Evolutionary conservation across 2,113 vertebrate genomes (phyloP).

Genomic region (Felis chaus): DNA sequence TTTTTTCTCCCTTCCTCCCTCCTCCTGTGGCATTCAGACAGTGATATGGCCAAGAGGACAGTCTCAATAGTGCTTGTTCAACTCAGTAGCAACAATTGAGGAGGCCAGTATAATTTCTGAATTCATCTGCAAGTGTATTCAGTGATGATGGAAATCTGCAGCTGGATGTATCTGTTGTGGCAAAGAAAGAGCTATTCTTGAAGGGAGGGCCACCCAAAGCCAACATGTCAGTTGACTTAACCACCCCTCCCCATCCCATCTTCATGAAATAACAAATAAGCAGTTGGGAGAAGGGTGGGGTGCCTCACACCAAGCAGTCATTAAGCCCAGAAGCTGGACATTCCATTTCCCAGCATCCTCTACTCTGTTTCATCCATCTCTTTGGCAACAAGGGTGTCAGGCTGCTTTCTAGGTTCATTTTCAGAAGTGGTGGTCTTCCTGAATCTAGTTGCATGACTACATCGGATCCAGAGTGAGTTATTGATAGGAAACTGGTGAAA

Average conservation of each 20-base stretch:
- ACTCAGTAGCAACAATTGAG: conserved; percentile 53
- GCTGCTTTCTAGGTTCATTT: conserved; percentile 49
- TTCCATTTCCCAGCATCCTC: conserved; percentile 41
- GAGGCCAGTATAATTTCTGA: conserved; percentile 71
- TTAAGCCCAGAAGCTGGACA: conserved; percentile 36
- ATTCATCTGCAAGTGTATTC: conserved; percentile 65
- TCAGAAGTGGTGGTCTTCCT: not conserved
- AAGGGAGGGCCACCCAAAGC: conserved; percentile 57
- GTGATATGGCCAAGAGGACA: not conserved
- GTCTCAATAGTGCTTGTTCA: conserved; percentile 67
- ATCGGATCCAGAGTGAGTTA: conserved; percentile 8
- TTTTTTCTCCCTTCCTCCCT: conserved; percentile 1
- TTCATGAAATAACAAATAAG: conserved; percentile 72
- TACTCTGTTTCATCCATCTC: conserved; percentile 14
- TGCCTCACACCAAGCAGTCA: conserved; percentile 31
- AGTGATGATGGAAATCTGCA: conserved; percentile 74
- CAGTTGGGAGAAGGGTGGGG: conserved; percentile 49
- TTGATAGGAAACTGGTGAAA: conserved; percentile 36
- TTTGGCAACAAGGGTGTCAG: conserved; percentile 22
- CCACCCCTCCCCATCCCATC: conserved; percentile 35
- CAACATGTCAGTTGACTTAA: conserved; percentile 71
- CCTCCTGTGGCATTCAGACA: not conserved
- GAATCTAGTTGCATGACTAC: not conserved
- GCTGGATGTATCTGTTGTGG: conserved; percentile 65
- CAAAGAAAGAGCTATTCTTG: conserved; percentile 77